These are phyloP conservation scores for Petromus typicus DNA, from an alignment of 2,113 vertebrate genomes.

Conservation along the genomic window DNA sequence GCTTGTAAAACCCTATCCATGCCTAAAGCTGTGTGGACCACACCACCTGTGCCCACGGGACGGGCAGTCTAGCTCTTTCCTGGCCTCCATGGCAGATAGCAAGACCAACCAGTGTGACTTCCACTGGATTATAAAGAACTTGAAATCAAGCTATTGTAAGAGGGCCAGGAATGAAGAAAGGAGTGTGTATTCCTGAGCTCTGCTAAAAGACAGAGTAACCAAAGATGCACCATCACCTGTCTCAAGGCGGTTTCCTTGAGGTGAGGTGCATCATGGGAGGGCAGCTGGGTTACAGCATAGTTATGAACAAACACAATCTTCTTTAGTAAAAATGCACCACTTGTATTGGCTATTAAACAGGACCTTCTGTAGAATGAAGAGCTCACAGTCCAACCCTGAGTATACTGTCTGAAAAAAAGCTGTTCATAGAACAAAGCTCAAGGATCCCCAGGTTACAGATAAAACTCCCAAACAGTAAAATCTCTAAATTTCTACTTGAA, in stretches of 20 bases:
- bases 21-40: neutral
- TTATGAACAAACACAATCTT: neutral
- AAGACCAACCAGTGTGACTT: neutral
- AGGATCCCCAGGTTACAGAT: slow-evolving; percentile 59
- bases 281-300: neutral
- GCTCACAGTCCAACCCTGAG: slow-evolving; percentile 12
- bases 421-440: slow-evolving; percentile 65
- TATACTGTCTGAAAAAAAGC: slow-evolving; percentile 58
- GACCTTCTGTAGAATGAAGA: neutral
- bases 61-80: neutral
- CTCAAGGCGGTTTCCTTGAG: neutral
- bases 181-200: neutral
- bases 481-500: slow-evolving; percentile 60
- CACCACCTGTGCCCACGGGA: neutral
- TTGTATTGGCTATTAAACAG: neutral
- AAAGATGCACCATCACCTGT: neutral
- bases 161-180: neutral
- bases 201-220: neutral
- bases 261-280: neutral
- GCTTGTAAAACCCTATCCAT: slow-evolving; percentile 45
- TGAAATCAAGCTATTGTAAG: neutral
- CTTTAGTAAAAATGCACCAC: neutral
- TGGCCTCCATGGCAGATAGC: neutral
- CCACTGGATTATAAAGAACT: neutral
- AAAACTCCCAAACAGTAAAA: slow-evolving; percentile 25